Evolutionary conservation across 2,797 vertebrate species (phyloP).

Genomic region (Strix occidentalis): DNA sequence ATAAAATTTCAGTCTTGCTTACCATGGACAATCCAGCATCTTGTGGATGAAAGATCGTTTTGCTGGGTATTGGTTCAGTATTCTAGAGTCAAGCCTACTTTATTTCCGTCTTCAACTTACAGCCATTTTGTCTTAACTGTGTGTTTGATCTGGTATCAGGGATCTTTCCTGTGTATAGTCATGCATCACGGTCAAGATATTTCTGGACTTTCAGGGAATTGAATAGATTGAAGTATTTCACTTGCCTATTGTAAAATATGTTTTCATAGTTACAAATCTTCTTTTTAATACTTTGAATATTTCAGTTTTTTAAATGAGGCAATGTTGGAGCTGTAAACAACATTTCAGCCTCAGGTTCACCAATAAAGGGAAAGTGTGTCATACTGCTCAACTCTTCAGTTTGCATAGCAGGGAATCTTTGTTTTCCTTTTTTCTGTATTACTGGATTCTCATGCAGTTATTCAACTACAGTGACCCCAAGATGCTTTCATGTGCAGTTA

Average conservation of each 20-base stretch:
- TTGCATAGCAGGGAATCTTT: neutral
- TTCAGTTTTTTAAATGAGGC: neutral
- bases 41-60: neutral
- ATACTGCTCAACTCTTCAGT: neutral
- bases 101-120: neutral
- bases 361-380: neutral
- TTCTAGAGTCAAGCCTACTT: neutral
- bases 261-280: neutral
- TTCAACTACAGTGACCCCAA: neutral
- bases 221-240: neutral
- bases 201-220: neutral
- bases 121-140: neutral
- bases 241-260: neutral
- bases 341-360: neutral
- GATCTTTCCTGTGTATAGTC: neutral
- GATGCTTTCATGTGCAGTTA: neutral
- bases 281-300: neutral
- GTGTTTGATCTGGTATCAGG: neutral
- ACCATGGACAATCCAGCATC: neutral
- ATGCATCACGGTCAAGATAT: neutral
- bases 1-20: neutral
- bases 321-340: neutral
- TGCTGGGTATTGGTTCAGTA: neutral
- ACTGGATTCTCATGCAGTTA: neutral
- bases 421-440: neutral